Evolutionary conservation across 2,797 vertebrate species (phyloP).

Genomic region (Gymnothorax javanicus): DNA sequence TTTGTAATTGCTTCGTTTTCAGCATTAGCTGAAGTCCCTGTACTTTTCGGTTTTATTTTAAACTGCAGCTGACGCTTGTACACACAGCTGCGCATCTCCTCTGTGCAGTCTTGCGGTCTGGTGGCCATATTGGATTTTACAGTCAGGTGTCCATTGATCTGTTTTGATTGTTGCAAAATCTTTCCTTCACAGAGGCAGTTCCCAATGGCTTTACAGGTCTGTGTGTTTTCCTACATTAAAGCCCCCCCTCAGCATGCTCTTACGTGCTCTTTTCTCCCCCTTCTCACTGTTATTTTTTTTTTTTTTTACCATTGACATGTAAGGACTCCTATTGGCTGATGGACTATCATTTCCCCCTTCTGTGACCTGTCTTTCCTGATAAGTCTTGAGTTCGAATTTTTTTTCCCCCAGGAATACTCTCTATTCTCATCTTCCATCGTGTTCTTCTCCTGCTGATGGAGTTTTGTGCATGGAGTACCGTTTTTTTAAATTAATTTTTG

Average conservation of each 20-base stretch:
- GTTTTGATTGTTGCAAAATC: conserved; percentile 77
- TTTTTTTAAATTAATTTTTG: neutral
- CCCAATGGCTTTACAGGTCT: conserved; percentile 79
- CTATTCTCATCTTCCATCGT: conserved; percentile 40
- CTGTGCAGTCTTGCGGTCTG: neutral
- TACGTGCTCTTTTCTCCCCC: conserved; percentile 44
- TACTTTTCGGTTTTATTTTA: no score
- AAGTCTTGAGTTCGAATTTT: no score
- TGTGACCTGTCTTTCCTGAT: no score
- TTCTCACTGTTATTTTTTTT: conserved; percentile 25
- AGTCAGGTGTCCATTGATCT: conserved; percentile 47
- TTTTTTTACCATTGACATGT: conserved; percentile 41
- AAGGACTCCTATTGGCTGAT: no score
- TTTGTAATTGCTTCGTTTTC: no score
- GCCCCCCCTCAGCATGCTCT: conserved; percentile 54
- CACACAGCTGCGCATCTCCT: neutral
- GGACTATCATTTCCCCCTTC: no score
- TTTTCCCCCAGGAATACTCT: no score
- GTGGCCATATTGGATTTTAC: neutral
- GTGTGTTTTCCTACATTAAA: conserved; percentile 72
- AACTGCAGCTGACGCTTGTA: neutral
- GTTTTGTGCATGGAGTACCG: neutral
- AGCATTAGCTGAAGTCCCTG: no score
- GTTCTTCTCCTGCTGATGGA: neutral
- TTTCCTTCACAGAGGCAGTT: conserved; percentile 81